Base-by-base conservation (phyloP, 1,140 invertebrate genomes). In the Lepidurus arcticus region DNA sequence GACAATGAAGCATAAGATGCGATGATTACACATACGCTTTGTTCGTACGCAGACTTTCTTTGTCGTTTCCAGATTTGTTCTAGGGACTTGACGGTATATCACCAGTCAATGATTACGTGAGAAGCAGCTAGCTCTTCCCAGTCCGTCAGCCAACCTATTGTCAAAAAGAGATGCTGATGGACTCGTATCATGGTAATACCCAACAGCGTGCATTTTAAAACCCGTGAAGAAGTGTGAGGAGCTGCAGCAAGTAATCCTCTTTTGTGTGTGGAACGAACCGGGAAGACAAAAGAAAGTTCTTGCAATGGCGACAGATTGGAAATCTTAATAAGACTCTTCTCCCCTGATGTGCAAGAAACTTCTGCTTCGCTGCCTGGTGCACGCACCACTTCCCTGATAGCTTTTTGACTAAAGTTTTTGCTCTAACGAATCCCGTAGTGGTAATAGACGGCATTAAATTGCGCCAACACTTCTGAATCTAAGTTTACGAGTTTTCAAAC, bases 261-360 rank as follows among this genome's bases (percentile, higher is more conserved):
- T 65, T 65, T 65, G 53, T 65, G 53, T 21, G 53, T 65, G 13
- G 53, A 65, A 65, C 53, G 53, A 65, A 65, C 9, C 53, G 13
- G 53, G 53, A 65, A 65, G 21, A 13, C 16, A 65, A 65, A 21
- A 21, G 53, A 65, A 65, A 65, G 53, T 65, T 65, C 53, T 47
- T 65, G 53, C 53, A 65, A 65, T 65, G 53, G 53, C n/a, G 53
- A 65, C 53, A 65, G 53, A 65, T 65, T 65, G 53, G 53, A 65
- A 65, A 65, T 65, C 53, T 65, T 65, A 65, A 65, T 65, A n/a
- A 65, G 53, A 65, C 53, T 65, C 13, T 21, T 21, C 53, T 13
- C 21, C 53, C n/a, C 53, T 65, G 53, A 65, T 65, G 53, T 65
- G 53, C n/a, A 65, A 9, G 53, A 65, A 65, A 65, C 53, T 65